Evolutionary conservation across 2,888 invertebrate species (phyloP).

Genomic region (Temnothorax unifasciatus): DNA sequence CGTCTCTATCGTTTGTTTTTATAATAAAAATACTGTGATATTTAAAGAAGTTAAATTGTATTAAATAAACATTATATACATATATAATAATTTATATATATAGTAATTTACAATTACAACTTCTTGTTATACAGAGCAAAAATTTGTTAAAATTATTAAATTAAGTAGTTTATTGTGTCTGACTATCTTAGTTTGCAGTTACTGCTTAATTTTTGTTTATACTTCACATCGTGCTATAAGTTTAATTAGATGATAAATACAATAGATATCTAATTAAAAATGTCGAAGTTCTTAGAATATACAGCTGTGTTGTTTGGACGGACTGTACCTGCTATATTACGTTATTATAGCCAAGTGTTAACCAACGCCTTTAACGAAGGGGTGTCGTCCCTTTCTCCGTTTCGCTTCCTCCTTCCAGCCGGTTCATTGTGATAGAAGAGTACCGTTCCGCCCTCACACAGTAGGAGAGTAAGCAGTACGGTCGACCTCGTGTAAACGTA

Average conservation of each 20-base stretch:
- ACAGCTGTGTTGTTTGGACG: slow-evolving; percentile 44
- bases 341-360: slow-evolving; percentile 80
- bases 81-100: too few species aligned
- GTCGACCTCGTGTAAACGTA: slow-evolving; percentile 60
- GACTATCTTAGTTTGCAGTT: neutral
- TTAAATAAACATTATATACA: neutral
- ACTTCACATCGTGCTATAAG: neutral
- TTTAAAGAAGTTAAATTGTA: neutral
- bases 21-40: slow-evolving; percentile 3
- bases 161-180: neutral
- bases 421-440: slow-evolving; percentile 46
- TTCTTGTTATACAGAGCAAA: neutral
- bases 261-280: slow-evolving; percentile 5
- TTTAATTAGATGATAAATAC: neutral
- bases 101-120: slow-evolving; percentile 3
- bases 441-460: slow-evolving; percentile 44
- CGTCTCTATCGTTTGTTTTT: neutral
- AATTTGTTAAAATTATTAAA: neutral
- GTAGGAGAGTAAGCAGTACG: slow-evolving; percentile 55
- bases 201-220: neutral
- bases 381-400: slow-evolving; percentile 50
- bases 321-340: slow-evolving; percentile 72
- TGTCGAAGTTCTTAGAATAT: neutral
- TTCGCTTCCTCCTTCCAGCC: slow-evolving; percentile 38
- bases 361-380: slow-evolving; percentile 80